Evolutionary conservation across 2,797 vertebrate species (phyloP), one percentile per base, ranked within the genome.

Genomic region (Phyllotis vaccarum): DNA sequence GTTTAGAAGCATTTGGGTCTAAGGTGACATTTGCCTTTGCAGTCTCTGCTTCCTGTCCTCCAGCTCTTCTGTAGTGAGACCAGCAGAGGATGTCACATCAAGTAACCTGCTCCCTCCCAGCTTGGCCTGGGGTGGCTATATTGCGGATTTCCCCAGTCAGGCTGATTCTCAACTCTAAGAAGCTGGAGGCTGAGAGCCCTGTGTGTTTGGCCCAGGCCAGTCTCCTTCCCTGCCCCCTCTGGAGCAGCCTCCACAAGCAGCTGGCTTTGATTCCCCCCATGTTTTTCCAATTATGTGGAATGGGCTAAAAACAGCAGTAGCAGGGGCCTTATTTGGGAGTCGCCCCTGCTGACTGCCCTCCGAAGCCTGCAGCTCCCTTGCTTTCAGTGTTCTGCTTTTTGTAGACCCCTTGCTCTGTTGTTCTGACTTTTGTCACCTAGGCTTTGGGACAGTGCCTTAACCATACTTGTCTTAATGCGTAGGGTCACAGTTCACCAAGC

Each of bases 241-340:
- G 3, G 37, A 2, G 86, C 90, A 19, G 82, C 95, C 92, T 64
- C 68, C 46, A 40, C 83, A 19, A 52, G 89, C 92, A 93, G 75
- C 96, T 97, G 96, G 70, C 96, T 96, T 93, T 10, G 60, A 0
- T 80, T 95, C 93, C 60, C 91, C 90, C 86, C 97, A 95, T 95
- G 75, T 90, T 97, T 96, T 96, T 97, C 93, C 19, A 95, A 90
- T 98, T 94, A 93, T 95, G 94, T 75, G 82, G 88, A 96, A 86
- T 81, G 95, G 54, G 1, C 95, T 96, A 97, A 82, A 93, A 98
- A 70, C 93, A 86, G 96, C 60, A 91, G 79, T 79, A 76, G 76
- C 70, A 58, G 92, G 86, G 76, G 24, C 94, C 97, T 95, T 81
- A 46, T 70, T 87, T 95, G 95, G 94, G 97, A 96, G 96, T 92